Evolutionary conservation across 1,140 invertebrate species (phyloP), one percentile per base, ranked within the genome.

Genomic region (Aphidius gifuensis): DNA sequence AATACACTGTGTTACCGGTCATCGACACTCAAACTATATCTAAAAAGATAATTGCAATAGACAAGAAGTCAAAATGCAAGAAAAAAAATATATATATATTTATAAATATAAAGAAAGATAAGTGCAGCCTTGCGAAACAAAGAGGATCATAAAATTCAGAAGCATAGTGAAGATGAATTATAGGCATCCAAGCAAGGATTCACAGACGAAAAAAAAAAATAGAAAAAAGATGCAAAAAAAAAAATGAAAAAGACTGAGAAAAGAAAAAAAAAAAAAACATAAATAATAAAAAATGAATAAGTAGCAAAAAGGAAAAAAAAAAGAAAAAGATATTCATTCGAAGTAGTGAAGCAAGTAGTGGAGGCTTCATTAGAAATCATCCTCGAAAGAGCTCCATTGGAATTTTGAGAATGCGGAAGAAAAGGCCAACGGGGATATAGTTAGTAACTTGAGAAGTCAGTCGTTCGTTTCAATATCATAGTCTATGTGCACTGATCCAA

Each of bases 341-440:
- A 38, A 16, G 16, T 55, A 8, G 47, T 5, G 53, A 40, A 55
- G 53, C 40, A 55, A 42, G 43, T 55, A 42, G 50, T 53, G 9
- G 9, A 43, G 42, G 44, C 21, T 48, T 23, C 68, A 69, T 67
- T 71, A 68, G 69, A 67, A 75, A 73, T 71, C 68, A 72, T 72
- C 68, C 71, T 59, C 57, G 51, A 57, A 57, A 59, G 61, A 60
- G 64, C 67, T 62, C 60, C 65, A 23, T 45, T 40, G 48, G 74
- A 72, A 76, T 76, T 72, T 72, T 62, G 49, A 72, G 74, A 73
- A 76, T 76, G 74, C 74, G 74, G 74, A 76, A 76, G 74, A 72
- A 75, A 76, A 76, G 72, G 68, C 66, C 57, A 65, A 49, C 50
- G 54, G 63, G 65, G 66, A 71, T 71, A 66, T 69, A 71, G 71